Conservation (phyloP, 2,113 vertebrate species). For the Polypterus bichir region DNA sequence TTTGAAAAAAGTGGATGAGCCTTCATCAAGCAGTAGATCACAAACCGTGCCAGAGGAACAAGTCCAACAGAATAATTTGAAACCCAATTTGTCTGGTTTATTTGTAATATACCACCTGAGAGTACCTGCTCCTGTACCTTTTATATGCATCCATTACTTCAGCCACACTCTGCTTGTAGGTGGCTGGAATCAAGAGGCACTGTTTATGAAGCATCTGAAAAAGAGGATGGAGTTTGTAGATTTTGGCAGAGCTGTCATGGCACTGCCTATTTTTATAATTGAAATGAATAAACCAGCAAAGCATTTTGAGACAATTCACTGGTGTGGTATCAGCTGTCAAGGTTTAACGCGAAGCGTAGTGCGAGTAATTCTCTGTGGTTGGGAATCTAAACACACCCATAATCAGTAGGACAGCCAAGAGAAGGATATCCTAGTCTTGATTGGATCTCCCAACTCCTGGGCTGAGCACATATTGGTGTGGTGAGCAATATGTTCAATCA, state of each 20-base stretch:
- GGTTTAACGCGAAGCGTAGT: slow-evolving; percentile 9
- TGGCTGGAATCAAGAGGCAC: slow-evolving; percentile 8
- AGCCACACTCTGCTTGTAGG: not conserved
- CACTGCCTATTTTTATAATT: slow-evolving; percentile 15
- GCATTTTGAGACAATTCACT: slow-evolving; percentile 5
- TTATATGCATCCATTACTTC: slow-evolving; percentile 6
- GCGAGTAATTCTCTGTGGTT: slow-evolving; percentile 15
- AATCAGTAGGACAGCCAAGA: slow-evolving; percentile 13
- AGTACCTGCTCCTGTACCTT: slow-evolving; percentile 6
- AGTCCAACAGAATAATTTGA: slow-evolving; percentile 12
- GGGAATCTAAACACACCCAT: slow-evolving; percentile 18
- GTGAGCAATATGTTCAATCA: slow-evolving; percentile 17
- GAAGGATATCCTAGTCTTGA: slow-evolving; percentile 18
- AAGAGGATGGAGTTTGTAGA: slow-evolving; percentile 17
- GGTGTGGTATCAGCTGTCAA: slow-evolving; percentile 18
- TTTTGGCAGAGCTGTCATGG: slow-evolving; percentile 8
- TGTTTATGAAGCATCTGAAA: slow-evolving; percentile 20
- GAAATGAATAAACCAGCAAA: slow-evolving; percentile 15
- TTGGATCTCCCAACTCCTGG: slow-evolving; percentile 15
- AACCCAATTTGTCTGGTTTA: slow-evolving; percentile 13
- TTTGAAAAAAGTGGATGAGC: too few species aligned
- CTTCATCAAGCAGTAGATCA: slow-evolving; percentile 4
- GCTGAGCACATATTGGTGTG: slow-evolving; percentile 21
- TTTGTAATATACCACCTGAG: slow-evolving; percentile 10
- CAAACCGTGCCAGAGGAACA: slow-evolving; percentile 17